phyloP scores from a whole-genome alignment of 1,140 invertebrate genomes.

The Psix sp. region DNA sequence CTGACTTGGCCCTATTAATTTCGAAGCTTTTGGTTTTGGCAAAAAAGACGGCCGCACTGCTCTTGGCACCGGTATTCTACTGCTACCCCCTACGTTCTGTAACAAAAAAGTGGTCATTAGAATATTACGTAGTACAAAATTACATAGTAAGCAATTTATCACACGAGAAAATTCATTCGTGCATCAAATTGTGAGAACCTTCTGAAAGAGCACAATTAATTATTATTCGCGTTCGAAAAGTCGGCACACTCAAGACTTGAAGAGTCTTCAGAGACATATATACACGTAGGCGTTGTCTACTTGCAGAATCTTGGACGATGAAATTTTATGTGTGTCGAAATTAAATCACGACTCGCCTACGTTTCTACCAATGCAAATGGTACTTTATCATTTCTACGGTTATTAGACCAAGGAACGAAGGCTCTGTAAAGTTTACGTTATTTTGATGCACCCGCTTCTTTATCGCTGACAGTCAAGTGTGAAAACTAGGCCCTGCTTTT shows the following conservation, averaged over 20 bases:
- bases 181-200: too few relatives aligned
- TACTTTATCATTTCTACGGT: too few relatives aligned
- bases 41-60: conserved; percentile 45
- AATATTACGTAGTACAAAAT: too few relatives aligned
- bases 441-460: not conserved
- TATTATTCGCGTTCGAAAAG: too few relatives aligned
- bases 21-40: conserved; percentile 47
- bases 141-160: too few relatives aligned
- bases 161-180: too few relatives aligned
- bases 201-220: too few relatives aligned
- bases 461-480: too few relatives aligned
- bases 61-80: conserved; percentile 56
- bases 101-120: too few relatives aligned
- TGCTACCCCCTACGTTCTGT: conserved; percentile 54
- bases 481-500: too few relatives aligned
- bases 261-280: conserved; percentile 37
- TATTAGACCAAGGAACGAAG: conserved; percentile 12
- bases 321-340: conserved; percentile 53
- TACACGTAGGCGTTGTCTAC: conserved; percentile 38
- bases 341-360: conserved; percentile 47
- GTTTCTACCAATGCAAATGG: not conserved
- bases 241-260: conserved; percentile 43
- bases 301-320: conserved; percentile 18
- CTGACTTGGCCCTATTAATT: conserved; percentile 27
- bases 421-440: conserved; percentile 2